Base-by-base conservation (phyloP, 2,888 invertebrate species). In the Sericinus montela region DNA sequence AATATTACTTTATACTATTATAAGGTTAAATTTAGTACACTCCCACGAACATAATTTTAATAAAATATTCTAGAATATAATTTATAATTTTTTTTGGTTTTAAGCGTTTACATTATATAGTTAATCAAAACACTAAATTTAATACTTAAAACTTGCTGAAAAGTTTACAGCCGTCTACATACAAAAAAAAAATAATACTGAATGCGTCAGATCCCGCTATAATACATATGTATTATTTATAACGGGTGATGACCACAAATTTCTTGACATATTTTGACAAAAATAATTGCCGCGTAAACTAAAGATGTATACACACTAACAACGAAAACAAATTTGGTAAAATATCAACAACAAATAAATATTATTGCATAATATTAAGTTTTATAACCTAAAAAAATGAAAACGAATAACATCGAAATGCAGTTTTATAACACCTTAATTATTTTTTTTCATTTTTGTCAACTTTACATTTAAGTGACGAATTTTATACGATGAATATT, bases 11-110 rank as follows among this genome's bases (percentile, higher is more conserved):
- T 10, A 40, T 16, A 11, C 50, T 58, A 59, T 40, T 14, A 14
- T 39, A 52, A 52, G 60, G 55, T 61, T 56, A 59, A 60, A n/a
- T n/a, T n/a, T n/a, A n/a, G 54, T 52, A 54, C 61, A 59, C 44
- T 51, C 52, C 61, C 66, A 66, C n/a, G 60, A 65, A 63, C 67
- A 67, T 69, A 53, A 70, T 60, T 60, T 73, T 75, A 75, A 75
- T 77, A 81, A 83, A 80, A 82, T 80, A 79, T 72, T 79, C 75
- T 78, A 62, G 65, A 23, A 5, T 5, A 23, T 23, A 23, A 23
- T 23, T 23, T 5, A 23, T 23, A 23, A 23, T 23, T 5, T 23
- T 4, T 69, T 62, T 73, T 65, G 68, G 60, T 60, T 72, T 67
- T 52, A 78, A 79, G 78, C 75, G 69, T 66, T 73, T 69, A 67